Evolutionary conservation across 2,888 invertebrate species (phyloP).

Genomic region (Anorthoa munda): DNA sequence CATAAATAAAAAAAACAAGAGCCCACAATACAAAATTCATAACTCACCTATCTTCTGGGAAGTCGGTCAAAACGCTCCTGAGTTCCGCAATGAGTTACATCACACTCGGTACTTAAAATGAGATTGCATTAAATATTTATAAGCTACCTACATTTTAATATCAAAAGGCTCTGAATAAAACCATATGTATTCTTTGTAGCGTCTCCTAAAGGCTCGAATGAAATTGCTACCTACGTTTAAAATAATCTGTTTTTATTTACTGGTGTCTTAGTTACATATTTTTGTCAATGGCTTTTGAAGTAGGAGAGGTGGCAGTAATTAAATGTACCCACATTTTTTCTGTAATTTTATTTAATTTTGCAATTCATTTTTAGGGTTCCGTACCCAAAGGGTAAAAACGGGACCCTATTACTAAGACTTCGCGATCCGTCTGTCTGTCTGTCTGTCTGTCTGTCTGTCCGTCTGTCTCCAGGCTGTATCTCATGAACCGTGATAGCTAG

Average conservation of each 20-base stretch:
- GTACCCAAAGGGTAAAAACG: too few relatives aligned
- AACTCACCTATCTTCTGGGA: conserved; percentile 27
- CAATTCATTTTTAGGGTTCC: too few relatives aligned
- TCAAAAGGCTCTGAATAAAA: conserved; percentile 79
- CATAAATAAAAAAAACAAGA: conserved; percentile 17
- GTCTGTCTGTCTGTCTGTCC: too few relatives aligned
- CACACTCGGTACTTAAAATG: conserved; percentile 75
- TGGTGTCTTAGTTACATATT: neutral
- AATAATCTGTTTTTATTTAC: conserved; percentile 45
- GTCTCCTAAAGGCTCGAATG: conserved; percentile 45
- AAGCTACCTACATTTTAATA: conserved; percentile 82
- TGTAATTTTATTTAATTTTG: neutral
- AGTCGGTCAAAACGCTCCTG: conserved; percentile 41
- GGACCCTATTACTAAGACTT: too few relatives aligned
- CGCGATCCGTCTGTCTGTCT: too few relatives aligned
- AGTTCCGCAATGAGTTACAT: conserved; percentile 70
- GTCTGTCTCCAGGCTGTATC: too few relatives aligned
- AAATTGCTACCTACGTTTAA: conserved; percentile 55
- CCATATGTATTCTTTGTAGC: conserved; percentile 74
- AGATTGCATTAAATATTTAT: conserved; percentile 86
- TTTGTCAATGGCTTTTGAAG: neutral
- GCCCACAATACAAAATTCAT: conserved; percentile 50
- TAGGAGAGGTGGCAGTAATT: neutral
- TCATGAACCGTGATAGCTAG: too few relatives aligned
- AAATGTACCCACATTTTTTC: neutral